Base-by-base conservation (phyloP, 2,888 invertebrate genomes). In the Hydrotaea cyrtoneurina region DNA sequence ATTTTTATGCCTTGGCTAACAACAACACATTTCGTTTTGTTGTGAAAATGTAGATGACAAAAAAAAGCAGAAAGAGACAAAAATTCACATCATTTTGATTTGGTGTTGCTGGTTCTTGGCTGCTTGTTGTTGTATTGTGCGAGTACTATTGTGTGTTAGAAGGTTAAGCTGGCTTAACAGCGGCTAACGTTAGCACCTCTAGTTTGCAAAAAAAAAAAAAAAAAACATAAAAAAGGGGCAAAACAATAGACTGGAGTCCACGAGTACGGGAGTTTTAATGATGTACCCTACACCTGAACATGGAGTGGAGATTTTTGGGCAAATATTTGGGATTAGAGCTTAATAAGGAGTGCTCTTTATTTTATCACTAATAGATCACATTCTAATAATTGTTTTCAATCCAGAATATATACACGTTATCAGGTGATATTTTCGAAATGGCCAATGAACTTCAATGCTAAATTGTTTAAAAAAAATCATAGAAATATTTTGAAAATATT, bases 1-100 rank as follows among this genome's bases (percentile, higher is more conserved):
- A 88, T 89, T 89, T 90, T 89, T 88, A 90, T 89, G 90, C 89
- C 89, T 90, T 89, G 89, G 86, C 11, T 89, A 88, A 62, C 84
- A 84, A 53, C 66, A 84, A 74, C 55, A 57, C 73, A 46, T 36
- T 53, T 53, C 21, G 5, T 66, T 55, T 4, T 36, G 36, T 8
- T 21, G 57, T 55, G 50, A 62, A 53, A 74, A 69, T 17, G 8
- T 5, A 43, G 36, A 17, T 21, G n/a, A n/a, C n/a, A 26, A 39
- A 53, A 0, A 66, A 19, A 19, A 13, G 39, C 57, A 80, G 64
- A 69, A 55, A 55, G 0, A 66, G 26, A 21, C 15, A 55, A 50
- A 81, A 73, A 69, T 59, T 74, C 19, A 55, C 78, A 71, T n/a
- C 23, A 15, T 26, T 59, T 88, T 88, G 87, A 86, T 84, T 86